Percentiles rank a stretch among this genome's conserved stretches.
Conservation (phyloP, 2,888 invertebrate species). For the Agrochola macilenta region DNA sequence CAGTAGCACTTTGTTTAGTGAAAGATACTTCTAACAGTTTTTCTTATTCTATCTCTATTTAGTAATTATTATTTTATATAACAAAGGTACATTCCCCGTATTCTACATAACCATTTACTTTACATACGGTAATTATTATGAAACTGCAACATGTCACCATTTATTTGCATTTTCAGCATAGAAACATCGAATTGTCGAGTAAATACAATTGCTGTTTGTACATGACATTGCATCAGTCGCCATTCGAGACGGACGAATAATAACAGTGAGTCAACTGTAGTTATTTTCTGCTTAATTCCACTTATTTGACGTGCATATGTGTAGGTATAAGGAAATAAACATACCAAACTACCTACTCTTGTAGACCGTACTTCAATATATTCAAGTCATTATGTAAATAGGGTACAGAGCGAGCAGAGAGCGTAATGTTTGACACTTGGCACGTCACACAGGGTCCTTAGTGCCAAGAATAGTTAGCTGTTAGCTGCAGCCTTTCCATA, state of each 20-base stretch:
- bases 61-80: neutral
- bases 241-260: slow-evolving; percentile 40
- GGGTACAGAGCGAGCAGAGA: slow-evolving; percentile 40
- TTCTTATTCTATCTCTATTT: neutral
- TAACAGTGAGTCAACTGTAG: slow-evolving; percentile 53
- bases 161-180: slow-evolving; percentile 37
- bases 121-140: slow-evolving; percentile 27
- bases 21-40: neutral
- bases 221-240: slow-evolving; percentile 52
- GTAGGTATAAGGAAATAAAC: slow-evolving; percentile 55
- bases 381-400: slow-evolving; percentile 61
- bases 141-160: slow-evolving; percentile 24
- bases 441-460: slow-evolving; percentile 36
- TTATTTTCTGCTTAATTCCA: slow-evolving; percentile 53
- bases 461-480: slow-evolving; percentile 24
- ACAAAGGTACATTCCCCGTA: neutral
- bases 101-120: neutral
- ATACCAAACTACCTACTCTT: slow-evolving; percentile 7
- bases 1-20: neutral
- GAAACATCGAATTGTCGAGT: slow-evolving; percentile 38
- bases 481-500: slow-evolving; percentile 18
- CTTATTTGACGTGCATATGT: slow-evolving; percentile 15
- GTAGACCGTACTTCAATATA: slow-evolving; percentile 18
- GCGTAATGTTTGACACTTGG: slow-evolving; percentile 45
- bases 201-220: slow-evolving; percentile 40